phyloP scores from a whole-genome alignment of 2,888 invertebrate species.

The Leucophenga maculata region DNA sequence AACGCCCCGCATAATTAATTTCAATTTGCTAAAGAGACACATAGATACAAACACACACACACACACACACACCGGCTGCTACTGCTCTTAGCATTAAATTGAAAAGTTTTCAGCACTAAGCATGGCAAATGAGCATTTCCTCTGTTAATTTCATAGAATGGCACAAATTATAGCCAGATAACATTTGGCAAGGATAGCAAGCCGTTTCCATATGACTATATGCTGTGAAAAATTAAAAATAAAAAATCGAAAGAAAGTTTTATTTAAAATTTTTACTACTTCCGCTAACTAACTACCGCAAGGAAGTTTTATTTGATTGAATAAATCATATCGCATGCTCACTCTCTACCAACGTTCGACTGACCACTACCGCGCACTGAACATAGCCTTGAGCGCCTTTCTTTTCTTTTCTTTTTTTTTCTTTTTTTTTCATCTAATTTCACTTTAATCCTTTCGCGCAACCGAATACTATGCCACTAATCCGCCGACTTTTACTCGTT shows the following conservation, averaged over 20 bases:
- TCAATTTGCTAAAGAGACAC: constrained; percentile 31
- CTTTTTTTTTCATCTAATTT: constrained; percentile 45
- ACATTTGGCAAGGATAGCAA: too few species aligned
- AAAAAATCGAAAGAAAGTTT: too few species aligned
- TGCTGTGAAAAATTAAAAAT: too few species aligned
- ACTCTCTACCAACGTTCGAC: too few species aligned
- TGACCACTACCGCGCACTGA: neutral
- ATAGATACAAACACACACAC: neutral
- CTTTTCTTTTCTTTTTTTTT: neutral
- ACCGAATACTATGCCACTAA: constrained; percentile 56
- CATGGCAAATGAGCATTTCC: too few species aligned
- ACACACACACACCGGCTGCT: neutral
- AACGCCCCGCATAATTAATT: constrained; percentile 54
- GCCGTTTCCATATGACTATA: too few species aligned
- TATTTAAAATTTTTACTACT: too few species aligned
- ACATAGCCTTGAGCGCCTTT: neutral
- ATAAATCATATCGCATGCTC: too few species aligned
- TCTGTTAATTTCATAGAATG: neutral
- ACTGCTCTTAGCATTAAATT: neutral
- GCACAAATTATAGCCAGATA: neutral
- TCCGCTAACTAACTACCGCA: too few species aligned
- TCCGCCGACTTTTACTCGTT: constrained; percentile 62
- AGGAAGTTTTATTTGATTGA: too few species aligned
- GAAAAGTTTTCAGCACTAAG: too few species aligned
- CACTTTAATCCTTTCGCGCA: constrained; percentile 55